Base-by-base conservation (phyloP, 2,113 vertebrate species). In the Etheostoma spectabile region DNA sequence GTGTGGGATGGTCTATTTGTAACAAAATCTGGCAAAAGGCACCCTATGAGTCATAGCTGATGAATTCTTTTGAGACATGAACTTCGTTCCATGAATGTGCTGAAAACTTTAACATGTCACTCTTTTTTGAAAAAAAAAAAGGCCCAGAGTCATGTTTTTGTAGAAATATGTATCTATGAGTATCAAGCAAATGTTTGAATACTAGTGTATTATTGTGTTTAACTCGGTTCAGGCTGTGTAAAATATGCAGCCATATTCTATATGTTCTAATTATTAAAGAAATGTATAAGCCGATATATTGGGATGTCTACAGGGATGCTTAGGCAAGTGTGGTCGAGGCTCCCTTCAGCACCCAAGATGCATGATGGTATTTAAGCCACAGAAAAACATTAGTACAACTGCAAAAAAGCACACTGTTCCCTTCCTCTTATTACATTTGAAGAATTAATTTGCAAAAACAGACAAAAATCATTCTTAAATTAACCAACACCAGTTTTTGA, bases 1-100 rank as follows among this genome's bases (percentile, higher is more conserved):
- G 45, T 70, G 55, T 84, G 68, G 80, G 59, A 69, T 56, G 60
- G 1, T 76, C 56, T 85, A 61, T 83, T 68, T 77, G 30, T 59
- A 53, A 62, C 35, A 27, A 61, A 56, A 62, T 74, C 24, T 87
- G 63, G 7, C 52, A 64, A 62, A 71, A 71, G 10, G 64, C 61
- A 52, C 33, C 8, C 24, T 61, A 49, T 77, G 30, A 82, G 49
- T 80, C 82, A 84, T 52, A 55, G 56, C 70, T 76, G 66, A 55
- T 79, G 33, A 79, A 74, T 76, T 74, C 68, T 56, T 67, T 61
- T 74, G 77, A 83, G 70, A 64, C 61, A 48, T 33, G 22, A 33
- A 21, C 27, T 68, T 80, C 52, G 56, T 38, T 83, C 27, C n/a
- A 59, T 49, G 63, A 82, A 73, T 59, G 51, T 81, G 5, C 82